These are phyloP conservation scores for human DNA, from an alignment of 2,113 vertebrate species.

Conservation along the genomic window DNA sequence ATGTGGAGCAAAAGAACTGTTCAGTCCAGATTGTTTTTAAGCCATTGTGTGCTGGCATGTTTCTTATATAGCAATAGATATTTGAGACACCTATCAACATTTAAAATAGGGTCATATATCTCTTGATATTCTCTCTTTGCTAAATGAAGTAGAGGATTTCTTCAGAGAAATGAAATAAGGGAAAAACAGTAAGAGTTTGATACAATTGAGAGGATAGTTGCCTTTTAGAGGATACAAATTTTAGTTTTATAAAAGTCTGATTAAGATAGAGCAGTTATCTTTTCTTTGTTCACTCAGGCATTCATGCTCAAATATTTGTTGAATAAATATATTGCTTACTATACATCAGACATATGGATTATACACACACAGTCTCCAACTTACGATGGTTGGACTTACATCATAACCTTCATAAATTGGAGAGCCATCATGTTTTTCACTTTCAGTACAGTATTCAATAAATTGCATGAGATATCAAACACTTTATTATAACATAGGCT, in stretches of 20 bases:
- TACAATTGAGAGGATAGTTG: neutral
- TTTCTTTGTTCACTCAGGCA: neutral
- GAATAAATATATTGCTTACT: neutral
- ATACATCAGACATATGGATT: neutral
- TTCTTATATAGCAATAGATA: neutral
- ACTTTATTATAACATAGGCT: neutral
- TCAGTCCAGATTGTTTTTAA: neutral
- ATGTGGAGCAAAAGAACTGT: neutral
- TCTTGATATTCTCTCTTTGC: neutral
- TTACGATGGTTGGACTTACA: neutral
- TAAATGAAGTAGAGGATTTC: neutral
- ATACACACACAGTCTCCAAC: neutral
- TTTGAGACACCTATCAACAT: neutral
- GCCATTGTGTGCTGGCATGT: neutral
- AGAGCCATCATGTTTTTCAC: neutral
- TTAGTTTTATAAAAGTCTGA: neutral
- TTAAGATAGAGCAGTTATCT: neutral
- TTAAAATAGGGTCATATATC: neutral
- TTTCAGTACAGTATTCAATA: neutral
- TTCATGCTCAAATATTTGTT: neutral
- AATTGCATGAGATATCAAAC: neutral
- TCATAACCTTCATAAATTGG: too few species aligned
- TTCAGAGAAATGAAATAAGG: slow-evolving; percentile 26
- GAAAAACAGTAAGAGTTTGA: neutral
- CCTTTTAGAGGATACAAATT: neutral